A percentile compares a stretch with the other conserved stretches of the same genome.
Evolutionary conservation across 92 coral and sea anemone genomes (phyloP).

Genomic region (Micromussa lordhowensis): DNA sequence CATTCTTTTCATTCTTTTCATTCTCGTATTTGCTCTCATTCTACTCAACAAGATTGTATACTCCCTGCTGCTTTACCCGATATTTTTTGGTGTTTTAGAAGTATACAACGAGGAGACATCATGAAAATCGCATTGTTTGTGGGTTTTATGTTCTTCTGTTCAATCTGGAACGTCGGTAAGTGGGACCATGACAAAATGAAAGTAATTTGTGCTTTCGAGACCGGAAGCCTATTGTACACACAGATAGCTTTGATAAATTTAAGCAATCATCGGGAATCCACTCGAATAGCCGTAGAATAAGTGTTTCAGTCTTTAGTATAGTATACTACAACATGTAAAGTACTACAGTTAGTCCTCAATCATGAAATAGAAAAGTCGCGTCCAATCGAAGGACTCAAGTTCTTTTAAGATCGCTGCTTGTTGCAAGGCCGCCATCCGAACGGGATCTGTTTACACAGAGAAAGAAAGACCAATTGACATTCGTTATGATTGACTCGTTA

Average conservation of each 20-base stretch:
- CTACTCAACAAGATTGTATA: too few species aligned
- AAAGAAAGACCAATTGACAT: too few species aligned
- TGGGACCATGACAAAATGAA: neutral
- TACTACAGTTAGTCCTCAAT: neutral
- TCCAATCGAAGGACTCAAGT: neutral
- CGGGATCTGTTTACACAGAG: neutral
- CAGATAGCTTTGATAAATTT: neutral
- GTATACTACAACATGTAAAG: neutral
- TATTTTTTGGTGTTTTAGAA: neutral
- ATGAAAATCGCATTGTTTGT: constrained; percentile 3
- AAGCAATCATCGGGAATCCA: neutral
- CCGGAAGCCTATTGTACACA: neutral
- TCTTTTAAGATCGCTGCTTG: neutral
- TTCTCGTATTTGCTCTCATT: too few species aligned
- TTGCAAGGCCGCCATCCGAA: neutral
- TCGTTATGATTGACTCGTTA: neutral
- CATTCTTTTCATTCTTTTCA: too few species aligned
- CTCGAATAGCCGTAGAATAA: neutral
- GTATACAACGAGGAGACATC: neutral
- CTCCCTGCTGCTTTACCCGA: too few species aligned
- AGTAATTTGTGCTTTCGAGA: neutral
- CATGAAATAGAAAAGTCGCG: neutral
- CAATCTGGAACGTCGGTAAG: neutral
- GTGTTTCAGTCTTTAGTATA: neutral
- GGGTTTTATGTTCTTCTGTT: constrained; percentile 1